Evolutionary conservation across 30 jellyfish, hydroid and myxozoan genomes (phyloP).

Genomic region (Pelagia noctiluca): DNA sequence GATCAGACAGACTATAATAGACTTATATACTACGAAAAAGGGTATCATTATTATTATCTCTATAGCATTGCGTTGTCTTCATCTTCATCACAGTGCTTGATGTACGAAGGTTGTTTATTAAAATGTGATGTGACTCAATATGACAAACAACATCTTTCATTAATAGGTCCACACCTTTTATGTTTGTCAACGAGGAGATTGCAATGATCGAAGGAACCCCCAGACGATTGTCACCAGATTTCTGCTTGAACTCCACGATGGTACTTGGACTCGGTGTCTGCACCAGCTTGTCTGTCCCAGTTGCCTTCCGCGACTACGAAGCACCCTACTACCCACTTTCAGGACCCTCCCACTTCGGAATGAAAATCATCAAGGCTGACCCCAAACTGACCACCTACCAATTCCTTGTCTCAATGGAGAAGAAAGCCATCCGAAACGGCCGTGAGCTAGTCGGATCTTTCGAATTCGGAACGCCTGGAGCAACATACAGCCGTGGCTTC

Average conservation of each 20-base stretch:
- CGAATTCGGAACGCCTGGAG: conserved; percentile 96
- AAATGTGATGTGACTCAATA: neutral
- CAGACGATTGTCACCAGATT: conserved; percentile 84
- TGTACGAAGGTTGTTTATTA: too few relatives aligned
- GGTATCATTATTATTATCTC: too few relatives aligned
- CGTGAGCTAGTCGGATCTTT: conserved; percentile 68
- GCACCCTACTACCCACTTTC: conserved; percentile 99
- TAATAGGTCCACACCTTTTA: conserved; percentile 90
- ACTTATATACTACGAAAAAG: too few relatives aligned
- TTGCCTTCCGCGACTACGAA: conserved; percentile 97
- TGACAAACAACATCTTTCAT: neutral
- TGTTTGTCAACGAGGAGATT: conserved; percentile 84
- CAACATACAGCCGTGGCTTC: conserved; percentile 85
- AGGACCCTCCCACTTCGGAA: conserved; percentile 98
- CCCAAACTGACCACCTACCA: conserved; percentile 91
- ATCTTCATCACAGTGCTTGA: too few relatives aligned
- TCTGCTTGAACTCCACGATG: conserved; percentile 89
- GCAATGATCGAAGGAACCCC: conserved; percentile 81
- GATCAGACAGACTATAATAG: too few relatives aligned
- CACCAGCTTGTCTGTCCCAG: conserved; percentile 95
- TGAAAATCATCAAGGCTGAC: conserved; percentile 93
- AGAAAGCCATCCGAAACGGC: conserved; percentile 66
- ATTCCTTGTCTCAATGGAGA: conserved; percentile 62
- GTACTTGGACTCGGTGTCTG: conserved; percentile 95
- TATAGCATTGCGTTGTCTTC: too few relatives aligned